phyloP scores from a whole-genome alignment of 2,797 vertebrate genomes.

The Sarcophilus harrisii region DNA sequence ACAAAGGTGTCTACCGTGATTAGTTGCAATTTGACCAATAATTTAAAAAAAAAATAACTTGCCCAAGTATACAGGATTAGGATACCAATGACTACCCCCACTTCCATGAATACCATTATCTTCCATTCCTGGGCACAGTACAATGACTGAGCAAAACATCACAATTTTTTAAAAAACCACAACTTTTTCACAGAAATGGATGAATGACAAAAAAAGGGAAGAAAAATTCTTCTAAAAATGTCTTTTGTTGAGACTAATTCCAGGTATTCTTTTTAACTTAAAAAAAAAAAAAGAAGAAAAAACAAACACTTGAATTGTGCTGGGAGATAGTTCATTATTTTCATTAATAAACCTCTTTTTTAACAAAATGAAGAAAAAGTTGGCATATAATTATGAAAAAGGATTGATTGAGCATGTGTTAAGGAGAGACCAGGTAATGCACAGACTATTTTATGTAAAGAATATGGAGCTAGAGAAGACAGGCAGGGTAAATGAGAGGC shows the following conservation, averaged over 20 bases:
- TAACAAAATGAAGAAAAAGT: background rate
- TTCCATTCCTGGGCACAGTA: background rate
- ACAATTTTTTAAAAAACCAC: background rate
- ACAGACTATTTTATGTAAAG: background rate
- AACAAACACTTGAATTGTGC: background rate
- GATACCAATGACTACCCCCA: background rate
- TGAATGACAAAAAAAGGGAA: background rate
- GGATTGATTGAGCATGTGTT: background rate
- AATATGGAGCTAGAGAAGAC: background rate
- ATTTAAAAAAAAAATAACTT: background rate
- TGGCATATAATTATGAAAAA: background rate
- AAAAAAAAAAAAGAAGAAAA: background rate
- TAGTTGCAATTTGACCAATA: background rate
- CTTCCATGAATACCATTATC: background rate
- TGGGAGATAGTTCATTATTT: background rate
- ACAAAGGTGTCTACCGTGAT: background rate
- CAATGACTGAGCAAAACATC: background rate
- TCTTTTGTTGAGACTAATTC: background rate
- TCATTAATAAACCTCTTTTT: background rate
- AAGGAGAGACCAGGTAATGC: background rate
- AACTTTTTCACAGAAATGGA: background rate
- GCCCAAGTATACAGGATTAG: background rate
- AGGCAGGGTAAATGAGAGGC: background rate
- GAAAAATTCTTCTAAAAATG: background rate
- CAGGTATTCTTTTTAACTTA: background rate